Evolutionary conservation across 2,888 invertebrate genomes (phyloP), one percentile per base, ranked within the genome.

Genomic region (Brenthis ino): DNA sequence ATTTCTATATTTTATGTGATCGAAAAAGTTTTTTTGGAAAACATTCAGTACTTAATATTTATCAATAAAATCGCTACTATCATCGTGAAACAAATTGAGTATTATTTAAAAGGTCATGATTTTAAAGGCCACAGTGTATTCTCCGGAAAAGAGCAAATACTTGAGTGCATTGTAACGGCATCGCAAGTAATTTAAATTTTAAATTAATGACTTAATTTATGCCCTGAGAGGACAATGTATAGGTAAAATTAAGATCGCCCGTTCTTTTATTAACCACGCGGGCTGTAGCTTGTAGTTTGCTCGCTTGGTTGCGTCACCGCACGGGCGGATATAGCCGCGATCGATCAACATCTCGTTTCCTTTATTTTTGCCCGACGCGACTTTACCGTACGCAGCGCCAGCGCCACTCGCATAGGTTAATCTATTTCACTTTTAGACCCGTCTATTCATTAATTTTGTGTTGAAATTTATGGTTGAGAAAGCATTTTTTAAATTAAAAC

Each of bases 301-400:
- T 43, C 37, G 37, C 37, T 11, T 43, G 68, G 80, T 86, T 85
- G 82, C 86, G 85, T 86, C 85, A 85, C 75, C 82, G 77, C 78
- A 78, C 80, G 77, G 81, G 82, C 86, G 81, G 86, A 85, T 87
- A 87, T 85, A 86, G 85, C 80, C 73, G 76, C 84, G 82, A 87
- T 88, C 85, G 86, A 86, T 87, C 85, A 82, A 75, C 76, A 77
- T 76, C 71, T 70, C 64, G 57, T 72, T 80, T 84, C 82, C 83
- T 85, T 85, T 86, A 84, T 84, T 86, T 86, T 83, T 80, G 82
- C 75, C 73, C 65, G 63, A 20, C 63, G 53, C 69, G 61, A 65
- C 66, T 75, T 70, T 57, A 57, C 67, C 64, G 74, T 65, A 61
- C 65, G 58, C 64, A 65, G 51, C 73, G 47, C 58, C 64, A 61